Conservation (phyloP, 1,140 invertebrate species). For the Diuraphis noxia region DNA sequence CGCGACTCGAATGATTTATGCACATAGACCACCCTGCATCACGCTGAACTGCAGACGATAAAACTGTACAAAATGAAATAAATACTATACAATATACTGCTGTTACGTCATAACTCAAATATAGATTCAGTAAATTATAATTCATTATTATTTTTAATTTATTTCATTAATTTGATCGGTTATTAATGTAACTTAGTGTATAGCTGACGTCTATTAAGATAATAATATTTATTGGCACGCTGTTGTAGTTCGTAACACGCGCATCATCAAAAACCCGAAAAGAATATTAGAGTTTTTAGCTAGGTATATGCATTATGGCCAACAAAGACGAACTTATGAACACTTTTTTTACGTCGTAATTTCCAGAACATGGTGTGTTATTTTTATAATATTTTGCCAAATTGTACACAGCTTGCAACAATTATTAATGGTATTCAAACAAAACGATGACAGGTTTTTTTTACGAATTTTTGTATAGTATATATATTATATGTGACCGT, state of each 20-base stretch:
- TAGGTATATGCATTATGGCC: not conserved
- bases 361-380: not conserved
- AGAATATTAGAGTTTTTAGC: not conserved
- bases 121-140: not conserved
- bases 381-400: not conserved
- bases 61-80: not conserved
- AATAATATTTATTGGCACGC: not conserved
- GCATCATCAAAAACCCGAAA: not conserved
- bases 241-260: too few species aligned
- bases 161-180: not conserved
- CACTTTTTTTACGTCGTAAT: not conserved
- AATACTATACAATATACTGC: not conserved
- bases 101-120: not conserved
- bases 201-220: not conserved
- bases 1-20: not conserved
- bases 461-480: not conserved
- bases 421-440: not conserved
- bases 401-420: not conserved
- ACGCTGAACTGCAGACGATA: not conserved
- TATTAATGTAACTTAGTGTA: not conserved
- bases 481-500: not conserved
- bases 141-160: slow-evolving; percentile 6
- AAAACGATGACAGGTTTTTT: not conserved
- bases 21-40: not conserved
- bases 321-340: not conserved